phyloP scores from a whole-genome alignment of 2,113 vertebrate genomes.

The Enhydra lutris region DNA sequence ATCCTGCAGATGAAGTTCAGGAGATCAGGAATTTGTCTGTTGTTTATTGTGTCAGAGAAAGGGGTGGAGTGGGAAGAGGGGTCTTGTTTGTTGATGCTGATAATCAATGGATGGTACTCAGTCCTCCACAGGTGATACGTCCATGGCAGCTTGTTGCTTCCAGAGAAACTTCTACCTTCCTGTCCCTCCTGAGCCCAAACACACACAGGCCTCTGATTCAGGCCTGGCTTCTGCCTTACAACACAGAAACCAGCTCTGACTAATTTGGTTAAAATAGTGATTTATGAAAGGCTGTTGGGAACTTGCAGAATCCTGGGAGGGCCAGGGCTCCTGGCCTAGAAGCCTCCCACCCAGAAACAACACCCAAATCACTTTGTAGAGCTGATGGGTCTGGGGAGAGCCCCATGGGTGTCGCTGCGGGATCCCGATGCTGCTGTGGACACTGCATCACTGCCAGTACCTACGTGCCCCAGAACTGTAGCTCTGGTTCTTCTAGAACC shows the following conservation, averaged over 20 bases:
- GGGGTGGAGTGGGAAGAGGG: too few relatives aligned
- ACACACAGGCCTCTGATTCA: background rate
- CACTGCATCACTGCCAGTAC: background rate
- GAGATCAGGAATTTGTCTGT: background rate
- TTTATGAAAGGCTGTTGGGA: background rate
- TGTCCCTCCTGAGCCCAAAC: background rate
- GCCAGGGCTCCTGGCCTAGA: background rate
- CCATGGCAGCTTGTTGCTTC: background rate
- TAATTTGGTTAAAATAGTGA: background rate
- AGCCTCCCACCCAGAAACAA: background rate
- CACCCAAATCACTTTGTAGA: background rate
- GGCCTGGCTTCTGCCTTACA: background rate
- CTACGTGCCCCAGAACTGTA: background rate
- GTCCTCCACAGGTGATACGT: accelerated
- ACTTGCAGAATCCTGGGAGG: background rate
- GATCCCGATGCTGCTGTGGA: background rate
- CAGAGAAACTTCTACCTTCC: background rate
- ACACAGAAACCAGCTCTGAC: background rate
- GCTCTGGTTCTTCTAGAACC: background rate
- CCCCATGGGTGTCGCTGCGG: accelerated
- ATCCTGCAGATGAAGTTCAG: background rate
- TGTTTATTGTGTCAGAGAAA: background rate
- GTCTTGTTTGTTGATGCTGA: background rate
- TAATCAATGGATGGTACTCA: accelerated
- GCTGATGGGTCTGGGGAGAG: background rate